Base-by-base conservation (phyloP, 2,888 invertebrate genomes). In the Pachycephus smyrnensis region DNA sequence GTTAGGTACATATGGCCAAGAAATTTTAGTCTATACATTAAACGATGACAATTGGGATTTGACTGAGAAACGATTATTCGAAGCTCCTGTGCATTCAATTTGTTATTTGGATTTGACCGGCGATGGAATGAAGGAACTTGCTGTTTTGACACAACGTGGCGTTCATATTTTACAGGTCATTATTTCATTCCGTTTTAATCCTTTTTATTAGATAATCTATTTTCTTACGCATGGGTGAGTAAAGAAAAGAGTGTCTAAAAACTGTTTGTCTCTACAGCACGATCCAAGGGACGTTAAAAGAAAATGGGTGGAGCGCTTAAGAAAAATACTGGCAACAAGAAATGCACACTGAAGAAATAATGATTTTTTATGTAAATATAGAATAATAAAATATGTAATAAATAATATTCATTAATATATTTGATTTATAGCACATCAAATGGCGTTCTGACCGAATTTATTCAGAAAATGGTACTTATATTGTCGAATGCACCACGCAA, bases 1-100 rank as follows among this genome's bases (percentile, higher is more conserved):
- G 33, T 90, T 96, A 68, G 95, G 96, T 77, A 95, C 94, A 12
- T 95, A 94, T 89, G 94, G 94, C 68, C 94, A 95, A 92, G 93
- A 93, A 88, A 88, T 94, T 69, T 87, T 94, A 79, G 89, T 93
- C 12, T 94, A 93, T 85, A 93, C 93, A 85, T 91, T 90, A 76
- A 85, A 84, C 30, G 89, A 91, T 73, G 86, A 89, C 71, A 88
- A 84, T 15, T 94, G 93, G 93, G 89, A 89, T 82, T 88, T 94
- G 77, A 89, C 92, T 31, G 92, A 93, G 85, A 91, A 92, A 82
- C 93, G 93, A 83, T 92, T 92, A 81, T 93, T 95, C 82, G 92
- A 94, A 36, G 93, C 94, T 80, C 94, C 95, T 11, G 92, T 95
- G 73, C 92, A 95, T 86, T 93, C 93, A 1, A 90, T 95, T 80